phyloP scores from a whole-genome alignment of 1,140 invertebrate species.

The Meloidogyne hapla region DNA sequence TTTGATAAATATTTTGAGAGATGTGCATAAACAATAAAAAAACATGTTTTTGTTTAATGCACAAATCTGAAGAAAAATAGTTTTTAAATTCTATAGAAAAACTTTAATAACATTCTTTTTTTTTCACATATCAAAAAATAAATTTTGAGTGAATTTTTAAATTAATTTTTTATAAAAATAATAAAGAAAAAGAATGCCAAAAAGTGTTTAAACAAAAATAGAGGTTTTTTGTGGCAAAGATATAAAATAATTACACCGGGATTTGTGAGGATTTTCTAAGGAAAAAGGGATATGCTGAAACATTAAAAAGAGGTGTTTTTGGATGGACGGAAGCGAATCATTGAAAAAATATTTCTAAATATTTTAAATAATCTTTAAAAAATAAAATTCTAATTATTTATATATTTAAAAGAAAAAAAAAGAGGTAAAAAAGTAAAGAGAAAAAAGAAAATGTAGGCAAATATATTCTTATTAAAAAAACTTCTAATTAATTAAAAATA shows the following conservation, averaged over 20 bases:
- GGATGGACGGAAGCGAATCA: neutral
- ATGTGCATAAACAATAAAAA: neutral
- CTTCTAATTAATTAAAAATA: neutral
- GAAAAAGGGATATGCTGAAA: neutral
- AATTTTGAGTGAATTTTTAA: too few species aligned
- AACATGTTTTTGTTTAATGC: too few species aligned
- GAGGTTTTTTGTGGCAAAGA: neutral
- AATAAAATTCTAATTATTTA: neutral
- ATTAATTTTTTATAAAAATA: too few species aligned
- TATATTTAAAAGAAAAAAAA: neutral
- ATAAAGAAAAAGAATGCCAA: neutral
- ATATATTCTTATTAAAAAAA: too few species aligned
- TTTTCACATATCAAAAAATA: too few species aligned
- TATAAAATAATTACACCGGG: neutral
- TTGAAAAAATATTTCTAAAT: neutral
- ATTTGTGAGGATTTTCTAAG: conserved; percentile 6
- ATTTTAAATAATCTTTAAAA: too few species aligned
- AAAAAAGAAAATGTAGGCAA: neutral
- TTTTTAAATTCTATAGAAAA: too few species aligned
- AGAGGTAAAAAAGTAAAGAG: neutral
- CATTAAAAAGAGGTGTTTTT: neutral
- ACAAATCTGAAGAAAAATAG: too few species aligned
- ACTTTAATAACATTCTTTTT: too few species aligned
- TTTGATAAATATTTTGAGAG: neutral
- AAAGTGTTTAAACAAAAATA: neutral